Evolutionary conservation across 1,140 invertebrate species (phyloP), one percentile per base, ranked within the genome.

Genomic region (Episyrphus balteatus): DNA sequence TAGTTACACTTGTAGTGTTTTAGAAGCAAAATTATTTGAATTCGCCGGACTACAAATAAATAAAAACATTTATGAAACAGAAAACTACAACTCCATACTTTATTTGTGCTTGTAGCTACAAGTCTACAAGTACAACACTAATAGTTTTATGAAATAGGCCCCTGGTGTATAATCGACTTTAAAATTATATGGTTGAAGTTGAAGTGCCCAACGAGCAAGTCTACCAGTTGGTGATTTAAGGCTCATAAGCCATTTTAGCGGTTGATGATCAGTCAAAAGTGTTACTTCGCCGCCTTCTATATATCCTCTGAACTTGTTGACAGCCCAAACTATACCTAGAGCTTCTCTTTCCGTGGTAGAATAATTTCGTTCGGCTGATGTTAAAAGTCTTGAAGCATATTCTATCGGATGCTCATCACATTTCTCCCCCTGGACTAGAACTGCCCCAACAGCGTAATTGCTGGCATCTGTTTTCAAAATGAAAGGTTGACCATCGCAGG

Each of bases 141-240:
- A n/a, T n/a, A n/a, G n/a, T n/a, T n/a, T n/a, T n/a, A n/a, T n/a
- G n/a, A n/a, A n/a, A n/a, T n/a, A n/a, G n/a, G n/a, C n/a, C n/a
- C n/a, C n/a, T n/a, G n/a, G n/a, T n/a, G n/a, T n/a, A n/a, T 31
- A 38, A 38, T 14, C 38, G 34, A 53, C 34, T 9, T 32, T 44
- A 9, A 52, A 14, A 46, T 71, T 51, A 49, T 65, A 74, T 3
- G 55, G 48, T 55, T 75, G 72, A 2, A 77, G 46, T 26, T 46
- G 40, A 10, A 74, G 41, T 1, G 68, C 57, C 75, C 74, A 78
- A 30, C 72, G 46, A 0, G 69, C 68, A 5, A 72, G 36, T 8
- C 61, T 42, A 8, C 64, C 63, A 0, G 47, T 63, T 0, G 71
- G 64, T 3, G n/a, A n/a, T n/a, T n/a, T n/a, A n/a, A n/a, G n/a